A percentile compares a stretch with the other conserved stretches of the same genome.
Evolutionary conservation across 1,140 invertebrate species (phyloP).

Genomic region (Aleiodes sp.): DNA sequence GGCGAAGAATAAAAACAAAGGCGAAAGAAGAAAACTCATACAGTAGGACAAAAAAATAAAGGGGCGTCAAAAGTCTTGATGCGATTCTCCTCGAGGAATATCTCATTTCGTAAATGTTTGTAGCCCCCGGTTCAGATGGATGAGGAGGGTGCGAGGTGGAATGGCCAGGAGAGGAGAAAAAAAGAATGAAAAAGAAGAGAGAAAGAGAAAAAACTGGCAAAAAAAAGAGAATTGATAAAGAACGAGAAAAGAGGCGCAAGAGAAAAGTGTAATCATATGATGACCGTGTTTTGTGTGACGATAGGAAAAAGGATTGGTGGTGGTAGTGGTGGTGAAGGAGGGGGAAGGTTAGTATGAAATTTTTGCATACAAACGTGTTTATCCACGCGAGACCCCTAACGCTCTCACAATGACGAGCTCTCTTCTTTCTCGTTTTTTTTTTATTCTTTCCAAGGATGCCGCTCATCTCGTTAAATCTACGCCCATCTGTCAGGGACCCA

Average conservation of each 20-base stretch:
- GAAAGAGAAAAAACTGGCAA: constrained; percentile 5
- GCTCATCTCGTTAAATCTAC: constrained; percentile 30
- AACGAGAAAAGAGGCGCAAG: background rate
- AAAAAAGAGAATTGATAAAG: constrained; percentile 13
- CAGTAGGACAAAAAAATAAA: constrained; percentile 39
- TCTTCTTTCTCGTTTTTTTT: constrained; percentile 32
- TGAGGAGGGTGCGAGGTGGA: background rate
- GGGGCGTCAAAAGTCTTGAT: constrained; percentile 33
- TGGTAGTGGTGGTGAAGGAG: background rate
- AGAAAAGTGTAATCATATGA: constrained; percentile 39
- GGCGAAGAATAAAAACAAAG: constrained; percentile 35
- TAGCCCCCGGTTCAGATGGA: constrained; percentile 17
- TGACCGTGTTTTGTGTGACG: constrained; percentile 33
- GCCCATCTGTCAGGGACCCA: constrained; percentile 22
- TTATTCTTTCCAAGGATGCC: constrained; percentile 31
- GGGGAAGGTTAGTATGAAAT: background rate
- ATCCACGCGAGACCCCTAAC: constrained; percentile 31
- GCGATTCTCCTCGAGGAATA: constrained; percentile 36
- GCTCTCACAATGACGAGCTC: constrained; percentile 32
- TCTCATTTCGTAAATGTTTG: constrained; percentile 39
- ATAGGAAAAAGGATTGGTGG: constrained; percentile 15
- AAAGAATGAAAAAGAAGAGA: background rate
- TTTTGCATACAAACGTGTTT: constrained; percentile 32
- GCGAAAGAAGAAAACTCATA: constrained; percentile 36
- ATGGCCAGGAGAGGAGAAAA: constrained; percentile 8